Conservation (phyloP, 2,797 vertebrate species). For the Alfaro cultratus region DNA sequence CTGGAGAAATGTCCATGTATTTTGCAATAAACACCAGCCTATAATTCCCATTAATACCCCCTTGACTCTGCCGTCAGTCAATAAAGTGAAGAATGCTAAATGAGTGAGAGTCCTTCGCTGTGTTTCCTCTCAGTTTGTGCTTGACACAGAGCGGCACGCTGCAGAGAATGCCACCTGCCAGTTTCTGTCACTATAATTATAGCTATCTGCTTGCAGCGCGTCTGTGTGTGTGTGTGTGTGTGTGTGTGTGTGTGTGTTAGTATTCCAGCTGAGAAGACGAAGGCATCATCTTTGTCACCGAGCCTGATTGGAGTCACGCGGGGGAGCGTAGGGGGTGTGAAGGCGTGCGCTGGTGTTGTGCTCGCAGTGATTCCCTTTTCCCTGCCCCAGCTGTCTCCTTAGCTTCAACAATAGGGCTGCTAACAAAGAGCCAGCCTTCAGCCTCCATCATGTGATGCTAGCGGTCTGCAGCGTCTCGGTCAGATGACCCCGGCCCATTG, state of each 20-base stretch:
- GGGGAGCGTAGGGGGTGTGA: slow-evolving; percentile 36
- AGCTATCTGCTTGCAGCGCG: slow-evolving; percentile 63
- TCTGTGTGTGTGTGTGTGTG: not conserved
- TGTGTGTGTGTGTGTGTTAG: slow-evolving; percentile 33
- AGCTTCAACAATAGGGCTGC: slow-evolving; percentile 76
- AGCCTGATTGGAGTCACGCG: slow-evolving; percentile 77
- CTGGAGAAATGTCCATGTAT: not conserved
- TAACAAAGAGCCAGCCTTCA: slow-evolving; percentile 81
- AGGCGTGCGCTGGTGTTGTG: slow-evolving; percentile 45
- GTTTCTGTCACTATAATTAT: slow-evolving; percentile 79
- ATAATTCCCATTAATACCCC: slow-evolving; percentile 11
- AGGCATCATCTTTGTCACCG: slow-evolving; percentile 78
- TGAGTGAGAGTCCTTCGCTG: slow-evolving; percentile 24
- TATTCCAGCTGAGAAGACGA: slow-evolving; percentile 67
- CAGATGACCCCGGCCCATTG: slow-evolving; percentile 78
- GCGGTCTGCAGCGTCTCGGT: slow-evolving; percentile 75
- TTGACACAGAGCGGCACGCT: slow-evolving; percentile 45
- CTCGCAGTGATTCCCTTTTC: slow-evolving; percentile 46
- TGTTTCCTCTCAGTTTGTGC: slow-evolving; percentile 32
- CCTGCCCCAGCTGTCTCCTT: slow-evolving; percentile 76
- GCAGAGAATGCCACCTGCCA: slow-evolving; percentile 78
- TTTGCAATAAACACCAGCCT: not conserved
- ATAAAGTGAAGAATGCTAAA: slow-evolving; percentile 24
- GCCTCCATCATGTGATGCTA: slow-evolving; percentile 78
- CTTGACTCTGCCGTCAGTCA: slow-evolving; percentile 18